phyloP scores from a whole-genome alignment of 2,888 invertebrate species.

The Caprella mutica region DNA sequence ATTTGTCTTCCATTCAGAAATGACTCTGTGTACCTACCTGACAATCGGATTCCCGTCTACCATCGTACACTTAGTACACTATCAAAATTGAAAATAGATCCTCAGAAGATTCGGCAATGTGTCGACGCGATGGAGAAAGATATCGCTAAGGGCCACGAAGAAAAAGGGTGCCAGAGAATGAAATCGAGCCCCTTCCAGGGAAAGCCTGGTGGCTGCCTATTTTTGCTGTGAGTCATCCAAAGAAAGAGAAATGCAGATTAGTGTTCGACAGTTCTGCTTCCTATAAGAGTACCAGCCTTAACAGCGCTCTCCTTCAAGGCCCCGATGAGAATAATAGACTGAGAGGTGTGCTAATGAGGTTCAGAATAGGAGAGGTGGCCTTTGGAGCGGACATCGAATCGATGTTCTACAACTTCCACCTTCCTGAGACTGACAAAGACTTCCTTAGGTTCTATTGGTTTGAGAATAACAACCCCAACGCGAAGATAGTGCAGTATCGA shows the following conservation, averaged over 20 bases:
- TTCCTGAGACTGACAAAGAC: not conserved
- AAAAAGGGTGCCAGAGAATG: not conserved
- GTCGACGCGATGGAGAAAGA: not conserved
- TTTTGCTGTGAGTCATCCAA: not conserved
- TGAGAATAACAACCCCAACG: not conserved
- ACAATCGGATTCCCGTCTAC: not conserved
- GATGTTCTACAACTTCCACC: not conserved
- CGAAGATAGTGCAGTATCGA: not conserved
- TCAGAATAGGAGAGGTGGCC: not conserved
- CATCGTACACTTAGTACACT: not conserved
- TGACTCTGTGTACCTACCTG: not conserved
- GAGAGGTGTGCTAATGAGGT: not conserved
- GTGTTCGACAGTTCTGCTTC: slow-evolving; percentile 1
- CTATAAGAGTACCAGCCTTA: not conserved
- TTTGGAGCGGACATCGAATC: not conserved
- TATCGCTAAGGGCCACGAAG: not conserved
- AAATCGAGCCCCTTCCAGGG: not conserved
- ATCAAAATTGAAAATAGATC: not conserved
- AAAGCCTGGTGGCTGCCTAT: no score
- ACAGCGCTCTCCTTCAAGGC: not conserved
- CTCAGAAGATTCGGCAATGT: not conserved
- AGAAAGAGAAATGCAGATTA: not conserved
- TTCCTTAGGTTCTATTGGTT: not conserved
- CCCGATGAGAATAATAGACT: slow-evolving; percentile 5
- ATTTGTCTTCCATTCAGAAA: not conserved